phyloP scores from a whole-genome alignment of 2,797 vertebrate species.

The Eidolon dupreanum region DNA sequence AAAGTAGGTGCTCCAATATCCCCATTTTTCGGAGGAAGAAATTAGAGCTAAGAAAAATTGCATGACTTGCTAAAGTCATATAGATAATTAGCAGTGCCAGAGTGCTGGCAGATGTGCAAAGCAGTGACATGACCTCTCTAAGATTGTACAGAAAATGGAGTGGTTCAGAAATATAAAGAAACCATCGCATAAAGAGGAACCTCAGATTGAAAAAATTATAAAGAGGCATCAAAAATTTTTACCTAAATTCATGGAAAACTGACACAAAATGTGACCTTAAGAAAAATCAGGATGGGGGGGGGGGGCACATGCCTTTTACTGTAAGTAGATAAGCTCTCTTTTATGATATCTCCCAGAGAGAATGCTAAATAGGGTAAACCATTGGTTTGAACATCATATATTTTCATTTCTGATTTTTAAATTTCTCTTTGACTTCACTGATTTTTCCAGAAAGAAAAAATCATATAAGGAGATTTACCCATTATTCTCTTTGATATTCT shows the following conservation, averaged over 20 bases:
- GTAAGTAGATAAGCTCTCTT: not conserved
- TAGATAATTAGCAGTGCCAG: not conserved
- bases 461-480: not conserved
- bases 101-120: not conserved
- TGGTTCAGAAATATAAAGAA: not conserved
- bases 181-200: not conserved
- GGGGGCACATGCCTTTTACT: not conserved
- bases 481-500: not conserved
- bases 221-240: not conserved
- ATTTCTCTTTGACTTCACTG: not conserved
- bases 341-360: not conserved
- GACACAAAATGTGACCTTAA: not conserved
- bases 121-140: not conserved
- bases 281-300: not conserved
- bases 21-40: not conserved
- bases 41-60: not conserved
- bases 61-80: not conserved
- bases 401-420: not conserved
- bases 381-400: not conserved
- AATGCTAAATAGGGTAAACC: not conserved
- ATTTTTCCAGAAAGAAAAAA: not conserved
- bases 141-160: not conserved
- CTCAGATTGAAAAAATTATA: not conserved
- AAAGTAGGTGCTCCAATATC: not conserved
- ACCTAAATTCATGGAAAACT: not conserved